Conservation (phyloP, 1,140 invertebrate genomes). For the Plodia interpunctella region DNA sequence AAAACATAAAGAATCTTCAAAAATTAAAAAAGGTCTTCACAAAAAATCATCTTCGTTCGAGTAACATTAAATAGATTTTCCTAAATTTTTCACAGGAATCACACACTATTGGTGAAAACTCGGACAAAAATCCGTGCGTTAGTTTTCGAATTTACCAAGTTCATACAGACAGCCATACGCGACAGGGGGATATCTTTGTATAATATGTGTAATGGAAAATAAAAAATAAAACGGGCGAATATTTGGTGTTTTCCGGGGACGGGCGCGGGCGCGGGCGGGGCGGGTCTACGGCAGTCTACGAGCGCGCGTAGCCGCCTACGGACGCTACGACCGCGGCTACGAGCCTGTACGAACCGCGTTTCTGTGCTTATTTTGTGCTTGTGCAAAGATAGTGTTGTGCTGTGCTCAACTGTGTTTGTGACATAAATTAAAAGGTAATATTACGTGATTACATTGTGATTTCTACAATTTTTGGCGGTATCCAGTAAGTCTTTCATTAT, state of each 20-base stretch:
- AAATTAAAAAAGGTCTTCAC: too few species aligned
- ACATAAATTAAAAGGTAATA: constrained; percentile 12
- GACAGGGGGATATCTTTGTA: too few species aligned
- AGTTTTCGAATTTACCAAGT: too few species aligned
- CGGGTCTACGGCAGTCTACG: constrained; percentile 64
- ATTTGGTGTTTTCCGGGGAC: constrained; percentile 16
- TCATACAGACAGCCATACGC: too few species aligned
- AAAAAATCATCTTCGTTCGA: too few species aligned
- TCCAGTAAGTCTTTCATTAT: constrained; percentile 5
- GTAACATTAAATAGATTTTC: too few species aligned
- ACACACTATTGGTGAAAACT: too few species aligned
- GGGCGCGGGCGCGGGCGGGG: constrained; percentile 35
- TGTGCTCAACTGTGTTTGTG: constrained; percentile 13
- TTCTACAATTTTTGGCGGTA: background rate
- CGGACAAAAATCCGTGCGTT: too few species aligned
- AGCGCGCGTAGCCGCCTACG: constrained; percentile 56
- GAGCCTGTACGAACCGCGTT: constrained; percentile 14
- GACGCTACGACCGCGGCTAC: constrained; percentile 40
- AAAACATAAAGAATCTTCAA: too few species aligned
- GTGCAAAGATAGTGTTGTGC: constrained; percentile 28
- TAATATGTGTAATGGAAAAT: too few species aligned
- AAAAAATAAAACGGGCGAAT: constrained; percentile 20
- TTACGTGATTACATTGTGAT: background rate
- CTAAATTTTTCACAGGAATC: too few species aligned
- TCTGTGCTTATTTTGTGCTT: constrained; percentile 10